Percentiles rank a stretch among this genome's conserved stretches.
Conservation (phyloP, 2,888 invertebrate genomes). For the Melitaea athalia region DNA sequence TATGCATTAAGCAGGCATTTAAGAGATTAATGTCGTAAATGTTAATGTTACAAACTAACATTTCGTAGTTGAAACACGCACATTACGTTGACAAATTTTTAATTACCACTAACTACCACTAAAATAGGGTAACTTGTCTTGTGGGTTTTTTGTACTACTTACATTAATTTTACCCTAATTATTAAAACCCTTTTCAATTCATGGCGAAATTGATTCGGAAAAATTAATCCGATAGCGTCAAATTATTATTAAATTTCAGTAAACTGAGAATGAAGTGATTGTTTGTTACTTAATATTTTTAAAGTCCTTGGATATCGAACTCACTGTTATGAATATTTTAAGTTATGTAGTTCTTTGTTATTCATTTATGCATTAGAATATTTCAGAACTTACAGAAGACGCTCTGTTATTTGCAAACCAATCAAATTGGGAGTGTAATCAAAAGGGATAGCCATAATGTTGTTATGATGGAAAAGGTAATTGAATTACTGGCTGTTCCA, state of each 20-base stretch:
- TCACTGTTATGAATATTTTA: not conserved
- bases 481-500: slow-evolving; percentile 36
- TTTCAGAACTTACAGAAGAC: not conserved
- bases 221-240: slow-evolving; percentile 5
- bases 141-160: not conserved
- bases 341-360: not conserved
- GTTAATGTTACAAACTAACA: no score
- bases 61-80: no score
- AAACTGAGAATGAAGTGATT: not conserved
- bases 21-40: no score
- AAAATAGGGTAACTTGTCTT: no score
- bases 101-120: no score
- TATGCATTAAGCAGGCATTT: no score
- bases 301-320: not conserved
- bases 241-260: slow-evolving; percentile 5
- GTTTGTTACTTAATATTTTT: slow-evolving; percentile 2
- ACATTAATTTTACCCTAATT: not conserved
- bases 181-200: not conserved
- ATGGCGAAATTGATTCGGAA: not conserved
- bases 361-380: not conserved
- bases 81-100: no score
- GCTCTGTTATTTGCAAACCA: slow-evolving; percentile 32
- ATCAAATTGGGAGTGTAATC: slow-evolving; percentile 34
- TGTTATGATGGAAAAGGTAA: slow-evolving; percentile 39
- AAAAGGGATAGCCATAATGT: slow-evolving; percentile 33